These are phyloP conservation scores for Etheostoma nigrum DNA, from an alignment of 2,797 vertebrate species.

Conservation along the genomic window DNA sequence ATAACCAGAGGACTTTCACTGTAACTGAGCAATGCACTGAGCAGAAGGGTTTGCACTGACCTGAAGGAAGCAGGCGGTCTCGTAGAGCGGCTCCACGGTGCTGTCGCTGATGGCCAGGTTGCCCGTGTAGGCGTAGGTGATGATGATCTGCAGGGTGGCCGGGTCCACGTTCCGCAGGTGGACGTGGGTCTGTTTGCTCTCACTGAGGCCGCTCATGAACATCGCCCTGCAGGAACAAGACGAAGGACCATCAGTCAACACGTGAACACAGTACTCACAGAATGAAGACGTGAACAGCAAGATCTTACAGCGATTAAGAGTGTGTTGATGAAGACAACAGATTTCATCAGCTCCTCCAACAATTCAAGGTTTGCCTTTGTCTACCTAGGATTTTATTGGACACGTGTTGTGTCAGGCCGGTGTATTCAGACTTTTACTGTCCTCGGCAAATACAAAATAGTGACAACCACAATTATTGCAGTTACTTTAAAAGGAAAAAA, in stretches of 20 bases:
- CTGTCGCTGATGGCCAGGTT: conserved; percentile 94
- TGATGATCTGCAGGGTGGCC: conserved; percentile 95
- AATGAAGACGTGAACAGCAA: neutral
- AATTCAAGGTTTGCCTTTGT: neutral
- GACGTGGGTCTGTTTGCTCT: conserved; percentile 98
- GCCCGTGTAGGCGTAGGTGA: conserved; percentile 97
- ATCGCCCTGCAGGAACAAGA: conserved; percentile 91
- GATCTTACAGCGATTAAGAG: neutral
- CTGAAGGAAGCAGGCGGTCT: conserved; percentile 99
- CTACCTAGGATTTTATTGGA: too few relatives aligned
- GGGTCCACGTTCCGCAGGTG: conserved; percentile 97
- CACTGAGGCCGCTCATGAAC: conserved; percentile 98
- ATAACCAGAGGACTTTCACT: neutral
- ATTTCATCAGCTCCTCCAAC: neutral
- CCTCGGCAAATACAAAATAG: too few relatives aligned
- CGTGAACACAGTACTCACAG: neutral
- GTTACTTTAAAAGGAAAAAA: too few relatives aligned
- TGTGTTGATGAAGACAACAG: neutral
- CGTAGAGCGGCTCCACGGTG: conserved; percentile 98
- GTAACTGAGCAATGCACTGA: neutral
- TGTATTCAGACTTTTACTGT: too few relatives aligned
- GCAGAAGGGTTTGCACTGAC: conserved; percentile 73
- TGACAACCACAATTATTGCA: too few relatives aligned
- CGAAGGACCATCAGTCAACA: neutral
- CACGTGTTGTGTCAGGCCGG: too few relatives aligned